Evolutionary conservation across 2,888 invertebrate genomes (phyloP).

Genomic region (Diploptera punctata): DNA sequence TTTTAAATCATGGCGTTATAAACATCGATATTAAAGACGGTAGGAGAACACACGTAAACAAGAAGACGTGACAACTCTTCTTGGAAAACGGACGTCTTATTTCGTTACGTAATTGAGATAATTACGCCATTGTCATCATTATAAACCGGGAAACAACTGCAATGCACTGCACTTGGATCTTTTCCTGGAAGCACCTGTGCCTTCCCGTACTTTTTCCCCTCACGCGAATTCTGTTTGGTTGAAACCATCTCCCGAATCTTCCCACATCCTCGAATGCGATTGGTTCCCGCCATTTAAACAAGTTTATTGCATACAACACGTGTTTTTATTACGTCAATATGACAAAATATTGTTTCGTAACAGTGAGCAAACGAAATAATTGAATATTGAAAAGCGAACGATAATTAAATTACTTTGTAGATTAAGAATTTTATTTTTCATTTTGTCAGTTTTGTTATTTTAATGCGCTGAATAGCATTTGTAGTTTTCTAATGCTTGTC

Average conservation of each 20-base stretch:
- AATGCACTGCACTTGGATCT: neutral
- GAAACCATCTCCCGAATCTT: conserved; percentile 23
- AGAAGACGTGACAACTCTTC: too few species aligned
- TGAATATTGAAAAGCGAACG: neutral
- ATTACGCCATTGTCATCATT: neutral
- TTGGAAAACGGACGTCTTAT: too few species aligned
- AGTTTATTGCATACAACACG: conserved; percentile 27
- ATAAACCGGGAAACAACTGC: neutral
- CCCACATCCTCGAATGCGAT: conserved; percentile 27
- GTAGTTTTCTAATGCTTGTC: too few species aligned
- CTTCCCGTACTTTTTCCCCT: neutral
- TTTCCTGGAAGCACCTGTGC: conserved; percentile 28
- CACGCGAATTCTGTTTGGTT: conserved; percentile 36
- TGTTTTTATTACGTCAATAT: conserved; percentile 36
- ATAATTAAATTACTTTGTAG: too few species aligned
- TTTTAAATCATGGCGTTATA: neutral
- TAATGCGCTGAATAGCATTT: too few species aligned
- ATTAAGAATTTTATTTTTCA: too few species aligned
- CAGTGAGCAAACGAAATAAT: neutral
- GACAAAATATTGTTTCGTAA: neutral
- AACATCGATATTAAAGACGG: neutral
- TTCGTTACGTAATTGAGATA: too few species aligned
- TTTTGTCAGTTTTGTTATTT: too few species aligned
- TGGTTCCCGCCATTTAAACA: conserved; percentile 34
- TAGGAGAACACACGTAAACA: neutral